These are phyloP conservation scores for Bathynomus jamesi DNA, from an alignment of 1,140 invertebrate species.

Conservation along the genomic window DNA sequence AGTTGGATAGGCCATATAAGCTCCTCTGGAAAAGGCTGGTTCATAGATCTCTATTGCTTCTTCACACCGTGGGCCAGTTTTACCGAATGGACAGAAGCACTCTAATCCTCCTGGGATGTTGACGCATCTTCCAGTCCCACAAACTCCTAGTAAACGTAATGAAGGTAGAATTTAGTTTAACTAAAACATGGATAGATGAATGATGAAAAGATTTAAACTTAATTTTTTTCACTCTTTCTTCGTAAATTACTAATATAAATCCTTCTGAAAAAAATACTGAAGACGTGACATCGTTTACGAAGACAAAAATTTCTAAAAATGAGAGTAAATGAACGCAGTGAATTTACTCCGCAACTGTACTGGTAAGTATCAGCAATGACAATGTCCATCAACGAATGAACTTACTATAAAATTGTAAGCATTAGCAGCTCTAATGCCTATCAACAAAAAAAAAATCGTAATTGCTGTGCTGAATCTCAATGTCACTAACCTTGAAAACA, in stretches of 20 bases:
- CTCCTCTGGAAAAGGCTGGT: slow-evolving; percentile 64
- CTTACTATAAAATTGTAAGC: no score
- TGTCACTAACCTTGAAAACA: slow-evolving; percentile 51
- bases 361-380: no score
- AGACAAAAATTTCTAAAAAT: not conserved
- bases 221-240: no score
- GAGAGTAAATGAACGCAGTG: not conserved
- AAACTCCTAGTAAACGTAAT: slow-evolving; percentile 55
- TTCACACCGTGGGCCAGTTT: slow-evolving; percentile 65
- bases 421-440: not conserved
- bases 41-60: slow-evolving; percentile 57
- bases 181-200: no score
- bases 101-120: slow-evolving; percentile 65
- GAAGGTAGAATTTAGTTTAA: no score
- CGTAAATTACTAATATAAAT: no score
- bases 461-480: slow-evolving; percentile 14
- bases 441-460: slow-evolving; percentile 5
- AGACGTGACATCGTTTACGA: no score
- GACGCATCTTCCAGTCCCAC: slow-evolving; percentile 71
- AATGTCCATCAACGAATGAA: no score
- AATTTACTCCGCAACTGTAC: no score
- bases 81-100: slow-evolving; percentile 78
- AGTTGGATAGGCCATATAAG: slow-evolving; percentile 68
- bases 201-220: no score
- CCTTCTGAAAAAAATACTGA: no score